phyloP scores from a whole-genome alignment of 2,797 vertebrate species.

The Bovichtus variegatus region DNA sequence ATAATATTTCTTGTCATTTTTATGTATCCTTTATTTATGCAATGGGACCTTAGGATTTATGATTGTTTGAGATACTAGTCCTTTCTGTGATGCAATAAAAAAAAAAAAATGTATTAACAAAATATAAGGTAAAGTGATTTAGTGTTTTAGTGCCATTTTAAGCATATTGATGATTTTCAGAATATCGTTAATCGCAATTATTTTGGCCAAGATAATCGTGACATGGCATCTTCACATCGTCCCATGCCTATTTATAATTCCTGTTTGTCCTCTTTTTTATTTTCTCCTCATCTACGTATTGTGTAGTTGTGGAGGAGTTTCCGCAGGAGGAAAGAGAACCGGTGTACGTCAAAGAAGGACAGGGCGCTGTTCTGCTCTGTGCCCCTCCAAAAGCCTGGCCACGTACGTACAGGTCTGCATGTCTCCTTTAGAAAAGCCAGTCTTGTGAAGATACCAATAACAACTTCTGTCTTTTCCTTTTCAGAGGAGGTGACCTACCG shows the following conservation, averaged over 20 bases:
- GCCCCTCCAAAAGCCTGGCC: conserved; percentile 92
- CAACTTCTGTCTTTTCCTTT: not conserved
- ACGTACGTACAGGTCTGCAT: conserved; percentile 79
- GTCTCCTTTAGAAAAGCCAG: not conserved
- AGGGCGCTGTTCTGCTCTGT: conserved; percentile 95
- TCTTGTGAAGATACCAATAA: not conserved
- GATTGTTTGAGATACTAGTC: too few species aligned
- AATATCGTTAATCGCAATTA: too few species aligned
- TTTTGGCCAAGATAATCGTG: too few species aligned
- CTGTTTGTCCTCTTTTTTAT: not conserved
- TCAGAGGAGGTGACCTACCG: conserved; percentile 95
- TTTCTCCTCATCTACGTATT: not conserved
- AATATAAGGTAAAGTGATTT: too few species aligned
- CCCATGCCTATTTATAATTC: not conserved
- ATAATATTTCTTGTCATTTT: too few species aligned
- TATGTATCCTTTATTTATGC: too few species aligned
- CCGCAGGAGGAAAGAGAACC: conserved; percentile 93
- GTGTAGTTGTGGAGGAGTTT: conserved; percentile 92
- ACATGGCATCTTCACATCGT: too few species aligned
- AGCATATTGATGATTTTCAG: too few species aligned
- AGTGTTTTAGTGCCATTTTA: too few species aligned
- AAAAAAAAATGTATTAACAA: too few species aligned
- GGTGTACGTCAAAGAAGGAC: conserved; percentile 92
- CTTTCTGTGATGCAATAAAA: too few species aligned
- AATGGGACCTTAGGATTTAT: too few species aligned